Conservation (phyloP, 2,113 vertebrate species). For the Petroica traversi region DNA sequence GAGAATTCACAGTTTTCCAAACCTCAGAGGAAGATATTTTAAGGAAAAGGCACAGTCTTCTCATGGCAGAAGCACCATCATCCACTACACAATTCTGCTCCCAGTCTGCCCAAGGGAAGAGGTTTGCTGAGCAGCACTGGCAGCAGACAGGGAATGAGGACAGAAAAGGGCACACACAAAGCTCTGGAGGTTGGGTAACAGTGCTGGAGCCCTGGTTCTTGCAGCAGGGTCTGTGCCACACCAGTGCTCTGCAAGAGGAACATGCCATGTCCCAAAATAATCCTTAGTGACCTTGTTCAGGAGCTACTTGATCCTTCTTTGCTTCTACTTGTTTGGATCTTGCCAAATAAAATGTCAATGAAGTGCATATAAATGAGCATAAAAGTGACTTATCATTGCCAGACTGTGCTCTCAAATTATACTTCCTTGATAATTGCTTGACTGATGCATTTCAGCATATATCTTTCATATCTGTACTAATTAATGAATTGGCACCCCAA, state of each 20-base stretch:
- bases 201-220: not conserved
- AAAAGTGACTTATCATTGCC: not conserved
- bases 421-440: slow-evolving; percentile 22
- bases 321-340: not conserved
- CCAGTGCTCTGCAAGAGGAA: not conserved
- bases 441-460: not conserved
- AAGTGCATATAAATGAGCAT: slow-evolving; percentile 25
- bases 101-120: not conserved
- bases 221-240: not conserved
- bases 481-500: slow-evolving; percentile 39
- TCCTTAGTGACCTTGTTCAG: not conserved
- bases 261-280: accelerated
- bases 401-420: slow-evolving; percentile 7
- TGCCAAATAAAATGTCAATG: not conserved
- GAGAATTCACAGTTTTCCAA: not conserved
- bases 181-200: not conserved
- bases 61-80: not conserved
- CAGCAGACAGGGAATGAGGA: not conserved
- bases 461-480: slow-evolving; percentile 19
- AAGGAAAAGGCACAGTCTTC: not conserved
- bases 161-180: not conserved
- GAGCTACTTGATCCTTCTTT: not conserved
- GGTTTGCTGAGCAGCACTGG: not conserved
- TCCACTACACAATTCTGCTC: not conserved
- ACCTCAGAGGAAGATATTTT: not conserved